phyloP scores from a whole-genome alignment of 2,888 invertebrate species.

The Himalopsyche kuldschensis region DNA sequence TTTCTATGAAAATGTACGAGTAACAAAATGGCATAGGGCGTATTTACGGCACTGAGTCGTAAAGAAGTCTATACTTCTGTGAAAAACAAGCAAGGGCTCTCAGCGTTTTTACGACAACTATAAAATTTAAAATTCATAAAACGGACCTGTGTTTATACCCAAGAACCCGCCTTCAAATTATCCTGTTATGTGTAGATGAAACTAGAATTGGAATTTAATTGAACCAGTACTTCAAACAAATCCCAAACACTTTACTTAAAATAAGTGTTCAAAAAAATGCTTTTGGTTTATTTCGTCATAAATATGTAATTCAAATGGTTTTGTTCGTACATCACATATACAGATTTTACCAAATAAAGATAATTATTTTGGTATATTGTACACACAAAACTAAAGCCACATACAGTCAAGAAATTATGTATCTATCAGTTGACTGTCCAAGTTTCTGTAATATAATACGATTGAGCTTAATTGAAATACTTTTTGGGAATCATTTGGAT shows the following conservation, averaged over 20 bases:
- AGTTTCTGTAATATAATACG: too few relatives aligned
- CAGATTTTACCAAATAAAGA: too few relatives aligned
- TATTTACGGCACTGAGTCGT: background rate
- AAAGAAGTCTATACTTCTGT: background rate
- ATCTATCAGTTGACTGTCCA: too few relatives aligned
- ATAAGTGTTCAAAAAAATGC: too few relatives aligned
- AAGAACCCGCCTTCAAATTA: background rate
- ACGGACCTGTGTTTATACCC: background rate
- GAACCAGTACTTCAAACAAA: background rate
- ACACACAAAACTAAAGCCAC: too few relatives aligned
- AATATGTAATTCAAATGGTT: too few relatives aligned
- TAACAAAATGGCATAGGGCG: background rate
- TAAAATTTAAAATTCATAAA: background rate
- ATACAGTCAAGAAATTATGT: too few relatives aligned
- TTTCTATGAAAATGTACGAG: background rate
- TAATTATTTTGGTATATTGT: too few relatives aligned
- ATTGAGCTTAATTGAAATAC: too few relatives aligned
- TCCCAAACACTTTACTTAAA: background rate
- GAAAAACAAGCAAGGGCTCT: background rate
- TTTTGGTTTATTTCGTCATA: too few relatives aligned
- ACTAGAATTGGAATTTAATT: background rate
- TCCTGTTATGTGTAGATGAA: background rate
- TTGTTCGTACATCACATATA: too few relatives aligned
- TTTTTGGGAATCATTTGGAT: too few relatives aligned
- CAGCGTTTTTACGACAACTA: background rate